Conservation (phyloP, 2,113 vertebrate genomes). For the Heptranchias perlo region DNA sequence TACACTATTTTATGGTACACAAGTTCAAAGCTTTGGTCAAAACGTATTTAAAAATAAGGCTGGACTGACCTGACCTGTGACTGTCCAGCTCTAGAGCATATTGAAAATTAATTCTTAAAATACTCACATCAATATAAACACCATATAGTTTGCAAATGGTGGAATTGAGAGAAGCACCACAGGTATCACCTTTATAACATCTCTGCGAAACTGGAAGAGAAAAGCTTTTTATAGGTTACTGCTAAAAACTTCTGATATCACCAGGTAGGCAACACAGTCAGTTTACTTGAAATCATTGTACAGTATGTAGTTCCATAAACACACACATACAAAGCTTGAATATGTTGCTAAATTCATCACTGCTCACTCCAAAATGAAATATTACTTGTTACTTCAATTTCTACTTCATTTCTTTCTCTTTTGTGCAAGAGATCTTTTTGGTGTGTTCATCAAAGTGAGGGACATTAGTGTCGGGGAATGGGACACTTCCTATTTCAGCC, state of each 20-base stretch:
- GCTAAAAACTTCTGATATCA: background rate
- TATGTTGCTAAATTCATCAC: background rate
- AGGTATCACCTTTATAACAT: slow-evolving; percentile 76
- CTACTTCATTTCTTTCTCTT: background rate
- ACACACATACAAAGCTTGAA: background rate
- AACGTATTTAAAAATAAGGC: background rate
- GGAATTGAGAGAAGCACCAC: slow-evolving; percentile 76
- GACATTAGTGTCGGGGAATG: background rate
- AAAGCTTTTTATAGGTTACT: slow-evolving; percentile 18
- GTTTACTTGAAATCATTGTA: background rate
- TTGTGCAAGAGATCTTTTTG: background rate
- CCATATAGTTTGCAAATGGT: slow-evolving; percentile 90
- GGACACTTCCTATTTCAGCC: background rate
- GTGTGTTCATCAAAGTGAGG: background rate
- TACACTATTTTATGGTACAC: background rate
- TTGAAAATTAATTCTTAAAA: slow-evolving; percentile 30
- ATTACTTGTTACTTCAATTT: background rate
- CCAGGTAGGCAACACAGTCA: background rate
- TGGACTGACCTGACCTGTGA: background rate
- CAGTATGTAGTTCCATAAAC: background rate
- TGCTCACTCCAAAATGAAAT: background rate
- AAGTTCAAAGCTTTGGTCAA: background rate
- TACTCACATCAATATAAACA: slow-evolving; percentile 88
- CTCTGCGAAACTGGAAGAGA: slow-evolving; percentile 70
- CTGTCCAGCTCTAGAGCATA: background rate